phyloP scores from a whole-genome alignment of 2,113 vertebrate species.

The Anoura caudifer region DNA sequence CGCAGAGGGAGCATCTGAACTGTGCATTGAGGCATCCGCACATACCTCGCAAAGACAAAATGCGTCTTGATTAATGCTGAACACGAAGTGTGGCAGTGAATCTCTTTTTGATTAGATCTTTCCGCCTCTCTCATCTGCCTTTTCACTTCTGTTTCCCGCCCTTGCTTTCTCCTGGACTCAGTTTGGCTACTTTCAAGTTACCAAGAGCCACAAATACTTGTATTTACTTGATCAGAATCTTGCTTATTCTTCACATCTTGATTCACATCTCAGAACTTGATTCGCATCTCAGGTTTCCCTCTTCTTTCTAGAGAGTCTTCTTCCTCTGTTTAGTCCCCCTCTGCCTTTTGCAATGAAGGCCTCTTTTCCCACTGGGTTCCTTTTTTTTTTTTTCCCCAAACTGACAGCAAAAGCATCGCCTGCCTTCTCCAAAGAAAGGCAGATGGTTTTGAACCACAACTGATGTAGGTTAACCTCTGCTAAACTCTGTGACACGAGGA shows the following conservation, averaged over 20 bases:
- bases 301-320: not conserved
- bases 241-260: not conserved
- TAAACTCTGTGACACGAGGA: constrained; percentile 40
- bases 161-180: not conserved
- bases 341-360: not conserved
- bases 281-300: not conserved
- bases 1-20: not conserved
- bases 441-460: constrained; percentile 30
- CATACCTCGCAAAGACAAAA: not conserved
- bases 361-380: not conserved
- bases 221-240: not conserved
- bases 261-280: not conserved
- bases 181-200: not conserved
- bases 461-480: constrained; percentile 54
- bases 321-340: not conserved
- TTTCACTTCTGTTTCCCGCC: not conserved
- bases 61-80: not conserved
- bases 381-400: not conserved
- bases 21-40: not conserved
- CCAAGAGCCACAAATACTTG: not conserved
- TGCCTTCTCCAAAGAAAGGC: constrained; percentile 46
- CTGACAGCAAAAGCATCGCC: not conserved
- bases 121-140: not conserved
- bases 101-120: not conserved
- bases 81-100: not conserved